Conservation (phyloP, 2,113 vertebrate species). For the Lasiurus cinereus region DNA sequence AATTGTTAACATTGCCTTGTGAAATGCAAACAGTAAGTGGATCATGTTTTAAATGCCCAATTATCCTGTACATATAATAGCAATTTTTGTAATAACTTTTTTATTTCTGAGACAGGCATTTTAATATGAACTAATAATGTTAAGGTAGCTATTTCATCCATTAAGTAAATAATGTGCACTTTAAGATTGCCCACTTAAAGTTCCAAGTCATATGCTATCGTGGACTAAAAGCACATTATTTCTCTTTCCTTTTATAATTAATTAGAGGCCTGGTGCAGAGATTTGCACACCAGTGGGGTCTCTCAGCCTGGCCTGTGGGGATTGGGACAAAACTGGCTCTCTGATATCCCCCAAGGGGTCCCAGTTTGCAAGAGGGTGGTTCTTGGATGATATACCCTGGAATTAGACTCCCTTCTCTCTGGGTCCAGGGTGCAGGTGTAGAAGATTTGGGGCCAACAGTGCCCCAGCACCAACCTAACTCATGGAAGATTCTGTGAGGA, state of each 20-base stretch:
- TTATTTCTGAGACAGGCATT: slow-evolving; percentile 55
- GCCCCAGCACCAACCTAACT: no score
- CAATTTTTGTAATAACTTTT: slow-evolving; percentile 60
- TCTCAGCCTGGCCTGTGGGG: no score
- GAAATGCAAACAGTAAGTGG: slow-evolving; percentile 46
- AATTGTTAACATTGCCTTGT: slow-evolving; percentile 41
- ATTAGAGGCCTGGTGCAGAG: no score
- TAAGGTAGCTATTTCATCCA: slow-evolving; percentile 77
- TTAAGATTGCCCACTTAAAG: slow-evolving; percentile 74
- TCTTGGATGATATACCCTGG: no score
- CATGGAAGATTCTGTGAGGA: no score
- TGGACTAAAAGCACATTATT: slow-evolving; percentile 71
- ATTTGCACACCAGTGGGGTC: no score
- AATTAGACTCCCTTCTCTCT: no score
- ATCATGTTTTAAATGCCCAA: slow-evolving; percentile 79
- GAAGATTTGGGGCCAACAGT: no score
- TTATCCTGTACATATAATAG: slow-evolving; percentile 63
- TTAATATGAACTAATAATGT: slow-evolving; percentile 74
- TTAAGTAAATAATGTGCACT: slow-evolving; percentile 81
- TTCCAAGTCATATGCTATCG: slow-evolving; percentile 78
- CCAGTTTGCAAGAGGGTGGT: no score
- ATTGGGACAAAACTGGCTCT: no score
- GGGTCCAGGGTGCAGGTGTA: no score
- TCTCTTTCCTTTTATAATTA: slow-evolving; percentile 14
- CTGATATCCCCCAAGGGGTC: no score